Evolutionary conservation across 2,797 vertebrate genomes (phyloP), one percentile per base, ranked within the genome.

Genomic region (Phrynocephalus vlangalii): DNA sequence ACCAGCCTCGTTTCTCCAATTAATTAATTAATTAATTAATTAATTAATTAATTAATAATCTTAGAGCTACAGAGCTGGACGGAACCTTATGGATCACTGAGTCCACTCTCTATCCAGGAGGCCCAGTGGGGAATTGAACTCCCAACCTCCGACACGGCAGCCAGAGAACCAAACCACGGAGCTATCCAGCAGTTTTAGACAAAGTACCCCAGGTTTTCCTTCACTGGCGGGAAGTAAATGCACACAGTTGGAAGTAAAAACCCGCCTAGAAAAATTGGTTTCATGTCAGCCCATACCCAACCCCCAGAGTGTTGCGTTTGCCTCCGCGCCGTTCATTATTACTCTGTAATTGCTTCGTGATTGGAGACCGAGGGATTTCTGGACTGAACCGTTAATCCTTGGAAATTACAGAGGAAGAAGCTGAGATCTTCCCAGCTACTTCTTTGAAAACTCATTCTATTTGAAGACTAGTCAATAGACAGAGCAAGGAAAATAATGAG

Each of bases 281-380:
- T 91, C 90, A 63, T 90, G 73, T 86, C 72, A 82, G 44, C 66
- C 24, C 24, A 4, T 8, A 67, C 68, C n/a, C 50, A 73, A 67
- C 22, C 26, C 5, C 68, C 33, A 67, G 26, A 48, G 1, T 3
- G 16, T 9, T 71, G 16, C n/a, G 78, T 88, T 86, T 75, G 7
- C 71, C 77, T 0, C 79, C 48, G 0, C 2, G 6, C 5, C 44
- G 86, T 88, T 90, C 90, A 60, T 76, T 90, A 56, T 85, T 88
- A 78, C 83, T 90, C 90, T 56, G 7, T 92, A 91, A 88, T 87
- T 87, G 26, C 5, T 88, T 92, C 78, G 18, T 79, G 87, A 84
- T 91, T 15, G 86, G 82, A 84, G 85, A 86, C 91, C 3, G 2
- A 91, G 0, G 0, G 71, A 8, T 38, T 91, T 85, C 75, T 16